Evolutionary conservation across 53 echinoderm and acorn worm genomes (phyloP).

Genomic region (Henricia sp.): DNA sequence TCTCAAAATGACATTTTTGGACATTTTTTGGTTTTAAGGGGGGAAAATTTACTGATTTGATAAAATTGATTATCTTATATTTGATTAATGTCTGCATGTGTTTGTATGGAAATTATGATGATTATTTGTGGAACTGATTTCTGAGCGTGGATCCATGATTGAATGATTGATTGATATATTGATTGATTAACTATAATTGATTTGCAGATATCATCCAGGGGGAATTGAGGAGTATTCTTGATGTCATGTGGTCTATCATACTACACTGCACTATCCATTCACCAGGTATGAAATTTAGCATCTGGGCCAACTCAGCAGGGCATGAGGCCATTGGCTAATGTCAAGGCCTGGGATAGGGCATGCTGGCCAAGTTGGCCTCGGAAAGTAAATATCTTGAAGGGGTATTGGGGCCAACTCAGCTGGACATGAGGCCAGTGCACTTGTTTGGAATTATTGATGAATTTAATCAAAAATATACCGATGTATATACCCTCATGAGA

Average conservation of each 20-base stretch:
- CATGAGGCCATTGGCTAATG: background rate
- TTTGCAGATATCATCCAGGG: slow-evolving; percentile 77
- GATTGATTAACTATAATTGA: background rate
- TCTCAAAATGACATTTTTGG: too few relatives aligned
- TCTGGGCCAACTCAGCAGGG: background rate
- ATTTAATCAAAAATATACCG: too few relatives aligned
- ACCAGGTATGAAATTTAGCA: slow-evolving; percentile 61
- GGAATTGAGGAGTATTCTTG: slow-evolving; percentile 90
- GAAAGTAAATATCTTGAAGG: too few relatives aligned
- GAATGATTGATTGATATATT: background rate
- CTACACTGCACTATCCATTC: slow-evolving; percentile 90
- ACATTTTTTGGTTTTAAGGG: too few relatives aligned
- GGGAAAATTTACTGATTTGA: too few relatives aligned
- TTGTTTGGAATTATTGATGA: too few relatives aligned
- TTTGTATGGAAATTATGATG: background rate
- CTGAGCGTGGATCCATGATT: background rate
- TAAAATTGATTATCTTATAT: background rate
- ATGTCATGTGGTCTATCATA: slow-evolving; percentile 93
- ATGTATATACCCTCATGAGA: too few relatives aligned
- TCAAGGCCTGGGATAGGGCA: too few relatives aligned
- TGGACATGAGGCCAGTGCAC: too few relatives aligned
- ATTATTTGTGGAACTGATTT: background rate
- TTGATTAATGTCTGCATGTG: background rate
- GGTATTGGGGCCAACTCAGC: too few relatives aligned
- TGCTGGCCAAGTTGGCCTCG: too few relatives aligned